phyloP scores from a whole-genome alignment of 2,113 vertebrate species.

The Psittacara wagleri region DNA sequence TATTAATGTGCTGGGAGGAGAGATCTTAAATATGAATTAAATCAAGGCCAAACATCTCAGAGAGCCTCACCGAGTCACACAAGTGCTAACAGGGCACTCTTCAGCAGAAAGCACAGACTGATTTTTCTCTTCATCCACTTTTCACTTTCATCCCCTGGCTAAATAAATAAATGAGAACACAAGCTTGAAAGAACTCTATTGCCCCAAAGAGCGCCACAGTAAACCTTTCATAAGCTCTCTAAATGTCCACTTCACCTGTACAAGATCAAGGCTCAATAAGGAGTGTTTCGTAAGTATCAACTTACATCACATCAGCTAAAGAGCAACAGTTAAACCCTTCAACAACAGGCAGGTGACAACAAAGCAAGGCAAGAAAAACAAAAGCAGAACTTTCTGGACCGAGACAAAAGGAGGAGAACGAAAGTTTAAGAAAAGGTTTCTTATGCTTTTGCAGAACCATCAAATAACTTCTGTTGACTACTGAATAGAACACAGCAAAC shows the following conservation, averaged over 20 bases:
- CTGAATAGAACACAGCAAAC: conserved; percentile 73
- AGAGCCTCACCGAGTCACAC: neutral
- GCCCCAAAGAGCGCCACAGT: neutral
- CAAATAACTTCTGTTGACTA: conserved; percentile 68
- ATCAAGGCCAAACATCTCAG: conserved; percentile 65
- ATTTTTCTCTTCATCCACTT: neutral
- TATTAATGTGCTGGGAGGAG: conserved; percentile 67
- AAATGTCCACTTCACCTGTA: conserved; percentile 23
- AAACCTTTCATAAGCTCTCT: neutral
- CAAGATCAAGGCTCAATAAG: neutral
- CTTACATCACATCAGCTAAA: neutral
- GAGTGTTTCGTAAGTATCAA: neutral
- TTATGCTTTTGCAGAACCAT: conserved; percentile 51
- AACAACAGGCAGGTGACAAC: conserved; percentile 26
- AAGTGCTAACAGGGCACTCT: conserved; percentile 27
- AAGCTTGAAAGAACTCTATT: neutral
- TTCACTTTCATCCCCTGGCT: conserved; percentile 13
- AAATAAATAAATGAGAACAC: conserved; percentile 23
- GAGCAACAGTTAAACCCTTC: neutral
- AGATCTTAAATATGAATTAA: conserved; percentile 66
- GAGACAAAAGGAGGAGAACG: conserved; percentile 53
- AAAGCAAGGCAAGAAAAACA: neutral
- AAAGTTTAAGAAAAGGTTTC: conserved; percentile 66
- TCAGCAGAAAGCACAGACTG: neutral
- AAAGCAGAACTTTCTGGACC: conserved; percentile 51